These are phyloP conservation scores for Mus minutoides DNA, from an alignment of 2,797 vertebrate genomes.

Conservation along the genomic window DNA sequence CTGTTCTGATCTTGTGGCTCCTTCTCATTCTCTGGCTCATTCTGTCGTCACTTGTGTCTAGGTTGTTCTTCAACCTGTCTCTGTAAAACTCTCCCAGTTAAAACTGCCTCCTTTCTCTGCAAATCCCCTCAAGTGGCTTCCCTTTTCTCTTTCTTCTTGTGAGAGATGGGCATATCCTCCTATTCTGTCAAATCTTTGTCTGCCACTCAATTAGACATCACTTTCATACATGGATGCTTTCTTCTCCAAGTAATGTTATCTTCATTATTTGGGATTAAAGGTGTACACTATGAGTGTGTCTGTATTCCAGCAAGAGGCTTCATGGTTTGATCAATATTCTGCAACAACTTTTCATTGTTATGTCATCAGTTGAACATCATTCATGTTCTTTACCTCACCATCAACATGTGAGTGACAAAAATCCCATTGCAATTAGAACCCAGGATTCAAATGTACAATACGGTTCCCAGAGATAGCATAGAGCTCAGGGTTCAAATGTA, in stretches of 20 bases:
- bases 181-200: background rate
- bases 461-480: background rate
- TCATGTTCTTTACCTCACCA: background rate
- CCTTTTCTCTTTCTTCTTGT: background rate
- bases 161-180: background rate
- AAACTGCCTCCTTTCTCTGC: background rate
- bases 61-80: background rate
- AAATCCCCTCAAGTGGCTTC: background rate
- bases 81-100: background rate
- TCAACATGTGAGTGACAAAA: constrained; percentile 23
- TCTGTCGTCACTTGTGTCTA: background rate
- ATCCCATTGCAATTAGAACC: background rate
- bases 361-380: background rate
- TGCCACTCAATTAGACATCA: background rate
- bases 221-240: background rate
- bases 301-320: background rate
- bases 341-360: background rate
- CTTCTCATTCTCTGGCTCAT: background rate
- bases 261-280: background rate
- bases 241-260: background rate
- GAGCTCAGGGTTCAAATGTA: background rate
- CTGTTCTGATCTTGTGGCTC: background rate
- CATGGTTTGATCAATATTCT: background rate
- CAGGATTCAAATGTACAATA: background rate
- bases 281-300: background rate